These are phyloP conservation scores for Colostygia pectinataria DNA, from an alignment of 2,888 invertebrate species.

Conservation along the genomic window DNA sequence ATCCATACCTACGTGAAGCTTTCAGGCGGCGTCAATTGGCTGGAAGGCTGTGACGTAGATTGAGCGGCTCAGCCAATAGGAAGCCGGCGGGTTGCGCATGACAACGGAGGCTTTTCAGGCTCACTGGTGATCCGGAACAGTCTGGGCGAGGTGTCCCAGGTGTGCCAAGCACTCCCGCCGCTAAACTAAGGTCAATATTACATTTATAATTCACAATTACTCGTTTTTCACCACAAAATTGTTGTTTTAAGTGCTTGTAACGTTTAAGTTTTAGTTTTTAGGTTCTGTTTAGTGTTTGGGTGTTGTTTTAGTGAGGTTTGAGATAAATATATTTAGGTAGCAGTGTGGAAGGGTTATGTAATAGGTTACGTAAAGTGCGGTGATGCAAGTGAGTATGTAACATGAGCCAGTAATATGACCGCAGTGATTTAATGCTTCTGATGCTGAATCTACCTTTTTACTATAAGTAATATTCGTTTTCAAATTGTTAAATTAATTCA, in stretches of 20 bases:
- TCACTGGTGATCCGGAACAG: conserved; percentile 55
- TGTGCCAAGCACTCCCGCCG: conserved; percentile 71
- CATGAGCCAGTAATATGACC: background rate
- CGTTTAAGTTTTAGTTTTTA: conserved; percentile 16
- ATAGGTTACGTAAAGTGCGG: conserved; percentile 31
- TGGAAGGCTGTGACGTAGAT: conserved; percentile 67
- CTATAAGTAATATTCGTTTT: too few species aligned
- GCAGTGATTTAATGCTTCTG: too few species aligned
- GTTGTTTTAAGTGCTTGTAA: conserved; percentile 47
- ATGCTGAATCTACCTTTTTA: too few species aligned
- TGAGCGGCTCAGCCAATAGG: conserved; percentile 60
- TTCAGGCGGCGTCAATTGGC: conserved; percentile 69
- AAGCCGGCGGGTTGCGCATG: conserved; percentile 60
- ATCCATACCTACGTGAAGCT: conserved; percentile 74
- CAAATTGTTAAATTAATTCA: too few species aligned
- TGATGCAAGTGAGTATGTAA: conserved; percentile 5
- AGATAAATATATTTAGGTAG: conserved; percentile 21
- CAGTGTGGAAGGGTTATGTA: conserved; percentile 32
- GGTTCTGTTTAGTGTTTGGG: conserved; percentile 8
- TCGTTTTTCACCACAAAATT: conserved; percentile 30
- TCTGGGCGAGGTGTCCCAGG: conserved; percentile 77
- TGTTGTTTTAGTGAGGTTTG: conserved; percentile 11
- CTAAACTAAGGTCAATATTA: conserved; percentile 68
- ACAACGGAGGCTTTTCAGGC: conserved; percentile 56
- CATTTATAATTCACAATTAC: conserved; percentile 35